Percentiles rank a stretch among this genome's conserved stretches.
phyloP scores from a whole-genome alignment of 2,888 invertebrate species.

The Aphidoletes aphidimyza region DNA sequence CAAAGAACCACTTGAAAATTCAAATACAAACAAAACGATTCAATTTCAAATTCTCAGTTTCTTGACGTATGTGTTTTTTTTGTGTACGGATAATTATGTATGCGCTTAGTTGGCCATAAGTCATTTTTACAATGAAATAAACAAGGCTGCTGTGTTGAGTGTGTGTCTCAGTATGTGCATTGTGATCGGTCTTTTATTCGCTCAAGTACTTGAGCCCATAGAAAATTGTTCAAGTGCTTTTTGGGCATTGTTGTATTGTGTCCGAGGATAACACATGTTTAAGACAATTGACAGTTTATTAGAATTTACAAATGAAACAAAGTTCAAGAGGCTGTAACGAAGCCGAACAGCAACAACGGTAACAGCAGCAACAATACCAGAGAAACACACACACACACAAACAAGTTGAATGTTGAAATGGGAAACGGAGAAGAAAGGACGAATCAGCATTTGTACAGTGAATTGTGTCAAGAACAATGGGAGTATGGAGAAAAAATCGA shows the following conservation, averaged over 20 bases:
- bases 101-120: constrained; percentile 27
- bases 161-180: not conserved
- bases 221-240: constrained; percentile 28
- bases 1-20: constrained; percentile 32
- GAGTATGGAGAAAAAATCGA: not conserved
- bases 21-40: not conserved
- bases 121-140: constrained; percentile 39
- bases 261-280: constrained; percentile 52
- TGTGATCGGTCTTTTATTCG: not conserved
- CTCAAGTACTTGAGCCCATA: constrained; percentile 31
- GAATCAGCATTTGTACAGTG: constrained; percentile 36
- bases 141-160: not conserved
- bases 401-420: not conserved
- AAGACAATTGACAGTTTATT: constrained; percentile 53
- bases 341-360: not conserved
- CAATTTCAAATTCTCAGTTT: not conserved
- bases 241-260: constrained; percentile 30
- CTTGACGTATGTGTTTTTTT: not conserved
- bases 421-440: not conserved
- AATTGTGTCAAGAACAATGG: constrained; percentile 39
- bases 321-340: constrained; percentile 9
- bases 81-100: constrained; percentile 44
- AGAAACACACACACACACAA: not conserved
- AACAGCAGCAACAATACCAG: not conserved
- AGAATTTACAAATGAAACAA: constrained; percentile 47